Conservation (phyloP, 2,888 invertebrate species). For the Drosophila siamana region DNA sequence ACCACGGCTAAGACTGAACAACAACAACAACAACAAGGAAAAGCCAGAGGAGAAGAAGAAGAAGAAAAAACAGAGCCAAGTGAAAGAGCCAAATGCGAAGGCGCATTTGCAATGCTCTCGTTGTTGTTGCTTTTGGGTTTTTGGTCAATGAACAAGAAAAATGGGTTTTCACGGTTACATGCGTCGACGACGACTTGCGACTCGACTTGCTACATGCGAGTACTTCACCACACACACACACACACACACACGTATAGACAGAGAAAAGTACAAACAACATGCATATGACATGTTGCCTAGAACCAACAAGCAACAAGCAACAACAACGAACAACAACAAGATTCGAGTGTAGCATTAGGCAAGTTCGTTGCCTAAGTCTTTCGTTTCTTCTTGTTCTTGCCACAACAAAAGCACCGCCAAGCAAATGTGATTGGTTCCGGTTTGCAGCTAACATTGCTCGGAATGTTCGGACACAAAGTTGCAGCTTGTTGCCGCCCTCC, state of each 20-base stretch:
- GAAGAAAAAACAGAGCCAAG: conserved; percentile 38
- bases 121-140: conserved; percentile 50
- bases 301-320: conserved; percentile 25
- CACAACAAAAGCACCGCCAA: conserved; percentile 5
- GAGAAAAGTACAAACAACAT: conserved; percentile 39
- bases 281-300: conserved; percentile 59
- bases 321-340: conserved; percentile 10
- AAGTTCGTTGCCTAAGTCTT: conserved; percentile 66
- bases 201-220: conserved; percentile 29
- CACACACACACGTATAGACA: conserved; percentile 3
- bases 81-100: conserved; percentile 65
- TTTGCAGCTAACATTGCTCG: not conserved
- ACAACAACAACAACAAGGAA: not conserved
- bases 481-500: not conserved
- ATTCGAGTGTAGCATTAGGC: conserved; percentile 24
- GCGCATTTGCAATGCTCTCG: conserved; percentile 38
- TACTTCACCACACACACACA: conserved; percentile 28
- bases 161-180: conserved; percentile 80
- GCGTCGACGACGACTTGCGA: conserved; percentile 53
- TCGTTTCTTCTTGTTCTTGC: conserved; percentile 25
- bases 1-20: conserved; percentile 18
- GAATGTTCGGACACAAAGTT: not conserved
- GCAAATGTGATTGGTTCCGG: conserved; percentile 6
- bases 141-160: conserved; percentile 82
- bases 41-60: too few relatives aligned